Percentiles rank a stretch among this genome's conserved stretches.
phyloP scores from a whole-genome alignment of 2,797 vertebrate genomes.

The Mastacembelus armatus region DNA sequence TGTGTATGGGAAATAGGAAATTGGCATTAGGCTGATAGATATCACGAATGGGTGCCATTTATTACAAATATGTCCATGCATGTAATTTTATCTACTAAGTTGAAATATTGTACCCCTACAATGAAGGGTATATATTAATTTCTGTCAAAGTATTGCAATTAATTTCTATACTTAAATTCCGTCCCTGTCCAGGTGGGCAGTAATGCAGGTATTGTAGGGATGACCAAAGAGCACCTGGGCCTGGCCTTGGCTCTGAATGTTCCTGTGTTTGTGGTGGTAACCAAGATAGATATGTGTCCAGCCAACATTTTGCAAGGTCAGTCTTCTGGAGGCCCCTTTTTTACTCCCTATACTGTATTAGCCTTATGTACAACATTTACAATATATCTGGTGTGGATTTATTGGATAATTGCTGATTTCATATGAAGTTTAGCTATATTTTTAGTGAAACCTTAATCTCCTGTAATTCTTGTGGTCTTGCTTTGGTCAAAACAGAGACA shows the following conservation, averaged over 20 bases:
- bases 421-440: not conserved
- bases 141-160: not conserved
- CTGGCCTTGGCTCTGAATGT: conserved; percentile 95
- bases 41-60: too few species aligned
- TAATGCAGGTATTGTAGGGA: conserved; percentile 97
- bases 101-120: too few species aligned
- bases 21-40: too few species aligned
- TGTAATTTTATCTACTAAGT: too few species aligned
- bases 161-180: not conserved
- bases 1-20: not conserved
- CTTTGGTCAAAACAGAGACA: conserved; percentile 85
- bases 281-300: conserved; percentile 99
- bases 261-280: conserved; percentile 97
- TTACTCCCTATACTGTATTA: not conserved
- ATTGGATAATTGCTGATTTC: not conserved
- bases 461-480: not conserved
- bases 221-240: conserved; percentile 98
- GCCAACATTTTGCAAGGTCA: conserved; percentile 97
- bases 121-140: too few species aligned
- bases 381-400: not conserved
- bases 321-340: conserved; percentile 2
- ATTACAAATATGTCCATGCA: not conserved
- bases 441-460: too few species aligned
- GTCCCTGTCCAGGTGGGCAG: conserved; percentile 90
- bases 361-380: too few species aligned